Evolutionary conservation across 2,797 vertebrate genomes (phyloP), one percentile per base, ranked within the genome.

Genomic region (Chaetodon trifasciatus): DNA sequence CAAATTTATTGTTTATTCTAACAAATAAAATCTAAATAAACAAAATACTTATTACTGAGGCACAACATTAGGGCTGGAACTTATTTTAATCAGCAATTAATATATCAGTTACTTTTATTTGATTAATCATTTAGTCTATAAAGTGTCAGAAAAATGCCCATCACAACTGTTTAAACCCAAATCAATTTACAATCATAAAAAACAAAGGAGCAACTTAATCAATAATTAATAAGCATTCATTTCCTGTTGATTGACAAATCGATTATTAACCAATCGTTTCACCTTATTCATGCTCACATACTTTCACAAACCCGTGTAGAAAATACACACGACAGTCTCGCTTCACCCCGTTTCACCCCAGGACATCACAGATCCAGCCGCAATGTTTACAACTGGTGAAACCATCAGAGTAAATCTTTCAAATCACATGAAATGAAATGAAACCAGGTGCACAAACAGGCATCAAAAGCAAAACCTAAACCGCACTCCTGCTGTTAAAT

Each of bases 351-450:
- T 64, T 57, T 81, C 10, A 62, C 40, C 37, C 15, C 32, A 2
- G 6, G 42, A 67, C 44, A 46, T 32, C 60, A 13, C 19, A 66
- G 53, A 72, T 78, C 49, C 62, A 70, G 74, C 35, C 21, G 0
- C 55, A 32, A 55, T 60, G 66, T 83, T 86, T 81, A 71, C 47
- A 67, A 79, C 71, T 74, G 64, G 53, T 56, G 11, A 85, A 83
- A 58, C 63, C 47, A 89, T 83, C 79, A 83, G 32, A 76, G 63
- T 79, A 81, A 85, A 91, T 82, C 82, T 76, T 81, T 86, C 42
- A 83, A 23, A 81, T 69, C 49, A 40, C 21, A 67, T 67, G 35
- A 85, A 60, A 74, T 66, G 32, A 68, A 78, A 78, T 70, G 32
- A 84, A 88, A 60, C 81, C 74, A 57, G 70, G 60, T 77, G 76